Evolutionary conservation across 2,797 vertebrate genomes (phyloP).

Genomic region (Tangara arthus): DNA sequence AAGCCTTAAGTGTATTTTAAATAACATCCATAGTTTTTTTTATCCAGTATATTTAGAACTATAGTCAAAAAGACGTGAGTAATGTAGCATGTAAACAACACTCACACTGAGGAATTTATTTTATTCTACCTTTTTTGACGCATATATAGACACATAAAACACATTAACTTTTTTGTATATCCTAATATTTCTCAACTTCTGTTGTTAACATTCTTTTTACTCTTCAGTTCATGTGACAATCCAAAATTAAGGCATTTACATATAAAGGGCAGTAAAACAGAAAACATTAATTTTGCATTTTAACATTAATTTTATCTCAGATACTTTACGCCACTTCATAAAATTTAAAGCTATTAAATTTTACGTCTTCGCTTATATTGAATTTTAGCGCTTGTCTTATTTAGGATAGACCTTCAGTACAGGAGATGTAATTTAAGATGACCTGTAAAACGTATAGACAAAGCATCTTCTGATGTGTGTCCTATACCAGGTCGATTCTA

Average conservation of each 20-base stretch:
- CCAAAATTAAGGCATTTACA: not conserved
- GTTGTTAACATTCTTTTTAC: not conserved
- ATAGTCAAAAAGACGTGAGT: not conserved
- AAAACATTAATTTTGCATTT: not conserved
- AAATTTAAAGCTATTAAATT: not conserved
- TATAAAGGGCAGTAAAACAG: not conserved
- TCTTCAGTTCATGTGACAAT: not conserved
- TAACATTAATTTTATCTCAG: not conserved
- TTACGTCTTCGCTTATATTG: not conserved
- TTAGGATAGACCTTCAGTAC: not conserved
- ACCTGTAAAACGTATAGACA: not conserved
- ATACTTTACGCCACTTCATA: not conserved
- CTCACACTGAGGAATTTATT: not conserved
- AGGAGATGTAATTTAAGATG: not conserved
- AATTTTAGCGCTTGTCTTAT: not conserved
- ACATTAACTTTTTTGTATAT: not conserved
- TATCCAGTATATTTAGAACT: not conserved
- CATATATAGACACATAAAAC: fast-evolving
- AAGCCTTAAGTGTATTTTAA: not conserved
- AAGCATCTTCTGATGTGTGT: not conserved
- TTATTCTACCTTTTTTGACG: not conserved
- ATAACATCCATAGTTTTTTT: not conserved
- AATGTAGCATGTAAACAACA: not conserved
- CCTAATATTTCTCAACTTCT: not conserved
- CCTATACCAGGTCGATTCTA: not conserved